Base-by-base conservation (phyloP, 2,113 vertebrate species). In the Aleadryas rufinucha region DNA sequence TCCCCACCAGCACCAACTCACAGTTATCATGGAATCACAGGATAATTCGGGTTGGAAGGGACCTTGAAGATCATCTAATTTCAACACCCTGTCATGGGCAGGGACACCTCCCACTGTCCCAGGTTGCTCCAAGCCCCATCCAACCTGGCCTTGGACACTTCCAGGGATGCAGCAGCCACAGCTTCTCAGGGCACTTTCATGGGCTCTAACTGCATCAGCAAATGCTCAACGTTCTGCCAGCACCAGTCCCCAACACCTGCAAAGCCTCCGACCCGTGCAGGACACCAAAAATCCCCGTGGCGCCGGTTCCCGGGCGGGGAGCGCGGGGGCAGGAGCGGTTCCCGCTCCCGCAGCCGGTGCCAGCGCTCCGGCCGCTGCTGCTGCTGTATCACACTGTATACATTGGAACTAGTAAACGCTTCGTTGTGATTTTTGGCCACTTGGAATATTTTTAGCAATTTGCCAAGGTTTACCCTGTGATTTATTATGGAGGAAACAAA, bases 401-500 rank as follows among this genome's bases (percentile, higher is more conserved):
- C 76, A 80, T 26, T 96, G 95, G 83, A 97, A 89, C 87, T 6
- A 64, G 41, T 1, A 57, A 87, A 69, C 2, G 82, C 81, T 84
- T 64, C 84, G 7, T 68, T 96, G 96, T 95, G 95, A 95, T 87
- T 97, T 95, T 96, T 97, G 97, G 97, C 97, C 87, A 95, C 93
- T 94, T 79, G 92, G 89, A 97, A 85, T 72, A 83, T 72, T 96
- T 94, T 92, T 95, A 96, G 96, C 90, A 68, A 82, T 93, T 96
- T 96, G 95, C 95, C 97, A 97, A 97, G 92, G 86, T 87, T 92
- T 81, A 93, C 90, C 85, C 95, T 44, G 85, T 91, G 84, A 97
- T 97, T 97, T 97, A 97, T 96, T 94, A 75, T 14, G 69, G 87
- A 94, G 95, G 97, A 97, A 97, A 96, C 94, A 97, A 97, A 94